Evolutionary conservation across 2,888 invertebrate species (phyloP).

Genomic region (Xestoiulus laeticollis): DNA sequence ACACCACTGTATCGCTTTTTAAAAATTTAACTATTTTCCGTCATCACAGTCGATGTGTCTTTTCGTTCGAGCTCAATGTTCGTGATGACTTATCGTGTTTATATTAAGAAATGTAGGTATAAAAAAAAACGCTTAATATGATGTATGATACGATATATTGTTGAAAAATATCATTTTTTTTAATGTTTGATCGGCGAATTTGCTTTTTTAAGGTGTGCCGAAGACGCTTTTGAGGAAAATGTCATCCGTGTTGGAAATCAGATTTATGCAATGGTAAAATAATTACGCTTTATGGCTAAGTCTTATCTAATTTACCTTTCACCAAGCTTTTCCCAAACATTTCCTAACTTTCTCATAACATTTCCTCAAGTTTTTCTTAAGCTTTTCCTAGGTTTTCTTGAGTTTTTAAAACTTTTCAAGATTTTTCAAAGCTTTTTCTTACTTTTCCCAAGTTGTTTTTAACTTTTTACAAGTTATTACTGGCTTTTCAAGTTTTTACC

Average conservation of each 20-base stretch:
- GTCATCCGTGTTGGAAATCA: not conserved
- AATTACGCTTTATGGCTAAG: no score
- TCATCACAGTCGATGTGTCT: not conserved
- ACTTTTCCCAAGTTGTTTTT: no score
- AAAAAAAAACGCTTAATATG: slow-evolving; percentile 32
- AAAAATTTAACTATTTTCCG: not conserved
- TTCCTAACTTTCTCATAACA: no score
- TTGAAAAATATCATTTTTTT: slow-evolving; percentile 42
- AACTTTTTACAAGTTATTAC: no score
- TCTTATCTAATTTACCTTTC: no score
- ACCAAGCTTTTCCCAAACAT: no score
- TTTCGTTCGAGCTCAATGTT: not conserved
- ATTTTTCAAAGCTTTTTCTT: no score
- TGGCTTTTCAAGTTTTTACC: no score
- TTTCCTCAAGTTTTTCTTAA: no score
- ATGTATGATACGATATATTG: slow-evolving; percentile 39
- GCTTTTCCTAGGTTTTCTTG: no score
- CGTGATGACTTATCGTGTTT: slow-evolving; percentile 2
- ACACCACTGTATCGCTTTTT: not conserved
- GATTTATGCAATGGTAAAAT: not conserved
- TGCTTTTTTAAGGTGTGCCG: not conserved
- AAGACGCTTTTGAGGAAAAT: not conserved
- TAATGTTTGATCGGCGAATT: not conserved
- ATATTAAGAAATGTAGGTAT: slow-evolving; percentile 36
- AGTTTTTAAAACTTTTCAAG: no score